phyloP scores from a whole-genome alignment of 2,797 vertebrate species.

The Acrocephalus scirpaceus region DNA sequence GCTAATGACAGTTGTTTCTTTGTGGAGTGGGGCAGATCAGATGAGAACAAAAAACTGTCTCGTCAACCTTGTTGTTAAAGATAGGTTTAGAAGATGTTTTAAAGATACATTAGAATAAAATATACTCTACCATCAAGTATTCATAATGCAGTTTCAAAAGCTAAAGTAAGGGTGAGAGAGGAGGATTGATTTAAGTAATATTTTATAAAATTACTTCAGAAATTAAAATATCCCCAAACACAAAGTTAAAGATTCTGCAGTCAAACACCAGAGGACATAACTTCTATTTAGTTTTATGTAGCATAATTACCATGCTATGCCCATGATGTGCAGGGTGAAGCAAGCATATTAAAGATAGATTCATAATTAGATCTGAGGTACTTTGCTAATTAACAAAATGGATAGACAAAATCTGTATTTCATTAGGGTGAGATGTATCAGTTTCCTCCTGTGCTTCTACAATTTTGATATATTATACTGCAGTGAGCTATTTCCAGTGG shows the following conservation, averaged over 20 bases:
- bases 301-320: conserved; percentile 7
- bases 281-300: conserved; percentile 10
- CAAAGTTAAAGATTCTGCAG: conserved; percentile 4
- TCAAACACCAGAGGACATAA: neutral
- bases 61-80: neutral
- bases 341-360: conserved; percentile 61
- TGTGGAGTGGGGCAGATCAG: neutral
- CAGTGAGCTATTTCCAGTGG: conserved; percentile 37
- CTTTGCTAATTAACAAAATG: conserved; percentile 68
- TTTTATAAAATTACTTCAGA: neutral
- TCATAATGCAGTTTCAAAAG: neutral
- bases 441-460: conserved; percentile 60
- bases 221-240: neutral
- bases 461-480: conserved; percentile 49
- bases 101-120: neutral
- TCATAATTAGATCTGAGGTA: conserved; percentile 60
- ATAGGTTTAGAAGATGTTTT: neutral
- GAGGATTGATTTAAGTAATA: neutral
- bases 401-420: conserved; percentile 62
- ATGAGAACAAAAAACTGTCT: neutral
- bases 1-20: neutral
- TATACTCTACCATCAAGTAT: neutral
- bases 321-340: conserved; percentile 54
- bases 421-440: conserved; percentile 55
- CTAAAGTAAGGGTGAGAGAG: neutral